A percentile compares a stretch with the other conserved stretches of the same genome.
Conservation (phyloP, 2,888 invertebrate genomes). For the Neocrepidodera transversa region DNA sequence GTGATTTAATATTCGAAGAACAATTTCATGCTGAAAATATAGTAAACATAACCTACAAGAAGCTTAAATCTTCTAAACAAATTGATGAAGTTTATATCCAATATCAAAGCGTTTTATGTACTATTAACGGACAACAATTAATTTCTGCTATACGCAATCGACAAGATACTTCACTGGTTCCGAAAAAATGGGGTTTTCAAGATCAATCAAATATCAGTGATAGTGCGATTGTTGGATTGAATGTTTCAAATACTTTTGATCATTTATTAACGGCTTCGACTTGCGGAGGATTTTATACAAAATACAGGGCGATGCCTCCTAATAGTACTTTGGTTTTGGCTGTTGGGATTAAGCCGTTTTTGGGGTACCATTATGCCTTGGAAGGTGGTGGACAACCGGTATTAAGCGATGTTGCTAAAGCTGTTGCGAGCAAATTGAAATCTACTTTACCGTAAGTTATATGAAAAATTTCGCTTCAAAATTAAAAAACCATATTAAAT, state of each 20-base stretch:
- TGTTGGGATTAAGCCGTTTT: constrained; percentile 82
- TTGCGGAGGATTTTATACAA: constrained; percentile 75
- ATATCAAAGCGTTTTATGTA: constrained; percentile 75
- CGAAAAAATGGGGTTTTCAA: constrained; percentile 87
- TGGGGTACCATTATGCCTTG: constrained; percentile 88
- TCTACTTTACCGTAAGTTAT: constrained; percentile 77
- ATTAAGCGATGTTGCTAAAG: constrained; percentile 90
- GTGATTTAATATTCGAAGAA: constrained; percentile 81
- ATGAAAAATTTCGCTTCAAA: too few relatives aligned
- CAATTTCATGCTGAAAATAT: constrained; percentile 85
- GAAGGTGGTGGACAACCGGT: constrained; percentile 86
- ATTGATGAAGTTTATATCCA: constrained; percentile 78
- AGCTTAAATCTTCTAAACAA: constrained; percentile 63
- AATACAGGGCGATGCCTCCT: constrained; percentile 76
- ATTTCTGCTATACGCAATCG: constrained; percentile 71
- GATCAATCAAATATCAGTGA: constrained; percentile 79
- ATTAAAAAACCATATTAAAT: too few relatives aligned
- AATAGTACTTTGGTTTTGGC: constrained; percentile 78
- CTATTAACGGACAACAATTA: constrained; percentile 77
- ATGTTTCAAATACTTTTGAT: constrained; percentile 80
- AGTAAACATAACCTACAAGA: constrained; percentile 79
- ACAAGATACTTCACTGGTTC: constrained; percentile 56
- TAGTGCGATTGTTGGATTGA: constrained; percentile 77
- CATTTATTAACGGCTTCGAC: constrained; percentile 83
- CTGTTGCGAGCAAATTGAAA: constrained; percentile 87